Conservation (phyloP, 64 coral and sea anemone genomes). For the Actinia tenebrosa region DNA sequence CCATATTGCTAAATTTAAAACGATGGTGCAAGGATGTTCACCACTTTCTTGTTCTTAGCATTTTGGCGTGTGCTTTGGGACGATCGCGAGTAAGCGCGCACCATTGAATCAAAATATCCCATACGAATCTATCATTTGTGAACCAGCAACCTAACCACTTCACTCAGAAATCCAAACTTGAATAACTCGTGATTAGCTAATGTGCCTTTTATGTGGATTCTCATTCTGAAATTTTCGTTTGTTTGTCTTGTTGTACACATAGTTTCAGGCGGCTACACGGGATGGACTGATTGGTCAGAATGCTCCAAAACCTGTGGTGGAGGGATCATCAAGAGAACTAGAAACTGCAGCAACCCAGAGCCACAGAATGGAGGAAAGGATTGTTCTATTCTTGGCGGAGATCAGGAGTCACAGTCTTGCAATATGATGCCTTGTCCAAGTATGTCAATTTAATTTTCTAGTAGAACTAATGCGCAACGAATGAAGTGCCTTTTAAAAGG, state of each 20-base stretch:
- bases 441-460: not conserved
- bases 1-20: too few species aligned
- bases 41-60: too few species aligned
- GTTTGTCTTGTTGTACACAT: not conserved
- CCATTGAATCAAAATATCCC: too few species aligned
- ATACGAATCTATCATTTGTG: too few species aligned
- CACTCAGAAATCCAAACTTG: too few species aligned
- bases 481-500: too few species aligned
- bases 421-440: conserved; percentile 72
- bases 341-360: conserved; percentile 57
- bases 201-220: not conserved
- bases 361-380: conserved; percentile 75
- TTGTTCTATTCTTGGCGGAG: conserved; percentile 53
- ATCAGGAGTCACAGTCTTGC: conserved; percentile 68
- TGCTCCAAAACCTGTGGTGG: conserved; percentile 76
- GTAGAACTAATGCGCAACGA: too few species aligned
- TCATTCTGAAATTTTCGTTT: not conserved
- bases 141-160: too few species aligned
- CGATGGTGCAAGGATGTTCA: too few species aligned
- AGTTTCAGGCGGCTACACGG: conserved; percentile 74
- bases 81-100: too few species aligned
- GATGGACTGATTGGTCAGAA: conserved; percentile 61
- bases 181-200: too few species aligned
- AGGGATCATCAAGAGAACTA: conserved; percentile 51
- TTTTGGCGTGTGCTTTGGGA: too few species aligned